Evolutionary conservation across 2,888 invertebrate genomes (phyloP).

Genomic region (Eubasilissa splendida): DNA sequence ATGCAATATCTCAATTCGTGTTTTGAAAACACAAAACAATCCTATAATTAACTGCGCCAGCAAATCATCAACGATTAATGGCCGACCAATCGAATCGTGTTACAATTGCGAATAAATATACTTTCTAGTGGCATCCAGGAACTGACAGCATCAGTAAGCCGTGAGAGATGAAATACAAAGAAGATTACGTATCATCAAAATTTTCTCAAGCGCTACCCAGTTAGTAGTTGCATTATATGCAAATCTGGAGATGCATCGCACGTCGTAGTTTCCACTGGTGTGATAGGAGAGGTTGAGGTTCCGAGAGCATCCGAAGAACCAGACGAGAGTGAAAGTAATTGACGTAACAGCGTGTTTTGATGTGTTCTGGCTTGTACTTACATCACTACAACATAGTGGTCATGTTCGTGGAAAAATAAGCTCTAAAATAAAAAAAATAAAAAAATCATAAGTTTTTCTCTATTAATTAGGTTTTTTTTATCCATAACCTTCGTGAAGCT

Average conservation of each 20-base stretch:
- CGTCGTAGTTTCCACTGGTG: background rate
- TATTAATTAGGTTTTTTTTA: too few species aligned
- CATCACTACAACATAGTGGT: too few species aligned
- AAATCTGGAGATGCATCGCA: conserved; percentile 30
- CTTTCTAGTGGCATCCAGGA: conserved; percentile 21
- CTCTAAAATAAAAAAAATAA: too few species aligned
- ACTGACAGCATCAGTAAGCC: background rate
- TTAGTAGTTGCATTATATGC: conserved; percentile 35
- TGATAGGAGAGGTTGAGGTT: conserved; percentile 34
- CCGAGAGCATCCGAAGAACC: conserved; percentile 13
- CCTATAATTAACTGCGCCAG: too few species aligned
- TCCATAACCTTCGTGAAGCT: too few species aligned
- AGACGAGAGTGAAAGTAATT: conserved; percentile 18
- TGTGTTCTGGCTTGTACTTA: too few species aligned
- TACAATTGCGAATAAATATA: conserved; percentile 24
- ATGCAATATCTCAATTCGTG: too few species aligned
- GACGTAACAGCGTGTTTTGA: background rate
- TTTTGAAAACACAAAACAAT: too few species aligned
- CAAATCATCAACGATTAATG: too few species aligned
- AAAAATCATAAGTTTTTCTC: too few species aligned
- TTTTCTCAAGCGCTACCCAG: background rate
- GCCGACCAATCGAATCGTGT: conserved; percentile 4
- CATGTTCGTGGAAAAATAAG: too few species aligned
- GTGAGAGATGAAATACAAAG: background rate
- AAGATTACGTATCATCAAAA: conserved; percentile 10